Evolutionary conservation across 2,113 vertebrate genomes (phyloP).

Genomic region (Petromus typicus): DNA sequence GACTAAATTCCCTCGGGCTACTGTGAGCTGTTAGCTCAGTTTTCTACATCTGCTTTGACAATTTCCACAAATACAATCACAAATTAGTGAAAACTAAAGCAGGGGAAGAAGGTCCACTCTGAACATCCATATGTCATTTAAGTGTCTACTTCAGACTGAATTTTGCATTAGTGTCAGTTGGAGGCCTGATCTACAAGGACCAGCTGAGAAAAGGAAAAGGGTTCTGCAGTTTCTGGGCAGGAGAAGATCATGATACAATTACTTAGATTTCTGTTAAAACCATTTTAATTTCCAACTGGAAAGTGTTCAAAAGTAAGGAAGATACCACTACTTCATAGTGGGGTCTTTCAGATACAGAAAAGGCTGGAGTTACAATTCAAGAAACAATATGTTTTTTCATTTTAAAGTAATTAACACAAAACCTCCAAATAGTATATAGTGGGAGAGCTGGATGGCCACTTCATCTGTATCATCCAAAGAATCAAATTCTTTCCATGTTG

Average conservation of each 20-base stretch:
- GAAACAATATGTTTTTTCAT: neutral
- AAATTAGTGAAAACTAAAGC: neutral
- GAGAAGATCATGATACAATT: neutral
- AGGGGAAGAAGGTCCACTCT: neutral
- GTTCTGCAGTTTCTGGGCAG: neutral
- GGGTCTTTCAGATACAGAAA: neutral
- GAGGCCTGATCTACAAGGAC: neutral
- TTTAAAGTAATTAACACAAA: slow-evolving; percentile 8
- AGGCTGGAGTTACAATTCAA: neutral
- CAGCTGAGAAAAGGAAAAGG: neutral
- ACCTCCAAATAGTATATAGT: neutral
- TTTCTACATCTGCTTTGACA: neutral
- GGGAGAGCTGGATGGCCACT: neutral
- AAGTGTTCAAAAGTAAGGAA: neutral
- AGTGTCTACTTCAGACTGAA: neutral
- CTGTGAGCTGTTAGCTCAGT: neutral
- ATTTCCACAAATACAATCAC: neutral
- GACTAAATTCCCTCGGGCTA: neutral
- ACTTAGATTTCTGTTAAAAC: neutral
- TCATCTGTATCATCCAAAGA: neutral
- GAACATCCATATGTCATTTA: neutral
- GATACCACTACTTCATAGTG: neutral
- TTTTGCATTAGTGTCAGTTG: neutral
- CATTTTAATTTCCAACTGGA: neutral
- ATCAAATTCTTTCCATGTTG: neutral